Percentiles rank a stretch among this genome's conserved stretches.
These are phyloP conservation scores for Solea solea DNA, from an alignment of 2,113 vertebrate genomes.

Conservation along the genomic window DNA sequence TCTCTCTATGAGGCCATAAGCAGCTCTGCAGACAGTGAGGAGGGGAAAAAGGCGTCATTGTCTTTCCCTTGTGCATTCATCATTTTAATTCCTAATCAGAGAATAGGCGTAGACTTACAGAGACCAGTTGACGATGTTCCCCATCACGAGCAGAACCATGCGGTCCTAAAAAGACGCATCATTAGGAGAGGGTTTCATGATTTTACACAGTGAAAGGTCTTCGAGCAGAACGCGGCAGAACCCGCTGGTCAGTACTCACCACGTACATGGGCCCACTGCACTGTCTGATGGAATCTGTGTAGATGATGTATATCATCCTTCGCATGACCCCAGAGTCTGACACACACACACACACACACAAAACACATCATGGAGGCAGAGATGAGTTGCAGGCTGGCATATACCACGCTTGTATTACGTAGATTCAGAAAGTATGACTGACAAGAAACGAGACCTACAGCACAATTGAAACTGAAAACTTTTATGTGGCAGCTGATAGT, in stretches of 20 bases:
- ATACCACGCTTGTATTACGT: no score
- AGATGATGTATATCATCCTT: slow-evolving; percentile 88
- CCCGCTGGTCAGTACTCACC: slow-evolving; percentile 79
- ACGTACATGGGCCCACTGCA: slow-evolving; percentile 97
- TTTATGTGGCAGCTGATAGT: no score
- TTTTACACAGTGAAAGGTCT: not conserved
- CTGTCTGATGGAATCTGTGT: slow-evolving; percentile 94
- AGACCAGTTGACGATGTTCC: slow-evolving; percentile 98
- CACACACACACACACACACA: not conserved
- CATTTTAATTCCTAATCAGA: not conserved
- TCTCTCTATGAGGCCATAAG: slow-evolving; percentile 90
- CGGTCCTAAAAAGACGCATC: slow-evolving; percentile 85
- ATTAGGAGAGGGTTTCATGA: not conserved
- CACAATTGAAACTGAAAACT: no score
- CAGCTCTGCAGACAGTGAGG: slow-evolving; percentile 80
- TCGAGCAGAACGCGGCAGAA: not conserved
- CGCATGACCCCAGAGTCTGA: slow-evolving; percentile 89
- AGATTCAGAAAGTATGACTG: no score
- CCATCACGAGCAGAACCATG: slow-evolving; percentile 97
- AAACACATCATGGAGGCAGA: not conserved
- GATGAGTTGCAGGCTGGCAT: not conserved
- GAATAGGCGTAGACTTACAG: slow-evolving; percentile 85
- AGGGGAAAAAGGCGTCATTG: not conserved
- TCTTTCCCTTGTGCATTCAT: not conserved
- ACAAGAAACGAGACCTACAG: no score